These are phyloP conservation scores for Apis cerana DNA, from an alignment of 1,140 invertebrate species.

Conservation along the genomic window DNA sequence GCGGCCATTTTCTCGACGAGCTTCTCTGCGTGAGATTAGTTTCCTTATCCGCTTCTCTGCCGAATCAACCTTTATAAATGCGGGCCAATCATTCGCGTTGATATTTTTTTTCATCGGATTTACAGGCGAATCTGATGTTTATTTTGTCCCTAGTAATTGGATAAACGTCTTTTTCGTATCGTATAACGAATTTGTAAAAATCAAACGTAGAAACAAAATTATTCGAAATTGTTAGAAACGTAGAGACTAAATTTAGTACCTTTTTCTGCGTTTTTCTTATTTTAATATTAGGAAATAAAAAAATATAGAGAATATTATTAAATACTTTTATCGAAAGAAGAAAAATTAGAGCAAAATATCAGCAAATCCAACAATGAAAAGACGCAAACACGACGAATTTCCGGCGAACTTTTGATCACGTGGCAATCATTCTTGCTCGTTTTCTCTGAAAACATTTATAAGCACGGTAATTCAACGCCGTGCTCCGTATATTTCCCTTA, in stretches of 20 bases:
- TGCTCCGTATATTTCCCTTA: neutral
- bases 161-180: too few relatives aligned
- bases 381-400: neutral
- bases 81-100: neutral
- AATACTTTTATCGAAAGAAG: neutral
- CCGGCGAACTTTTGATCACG: neutral
- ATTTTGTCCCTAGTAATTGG: too few relatives aligned
- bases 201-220: too few relatives aligned
- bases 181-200: too few relatives aligned
- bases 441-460: conserved; percentile 4
- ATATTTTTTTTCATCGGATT: neutral
- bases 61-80: neutral
- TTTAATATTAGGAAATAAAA: neutral
- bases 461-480: neutral
- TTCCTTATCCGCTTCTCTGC: neutral
- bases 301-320: neutral
- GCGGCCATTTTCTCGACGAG: neutral
- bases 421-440: neutral
- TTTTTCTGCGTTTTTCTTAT: neutral
- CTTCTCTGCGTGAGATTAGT: neutral
- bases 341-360: too few relatives aligned
- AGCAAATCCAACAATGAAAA: neutral
- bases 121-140: too few relatives aligned
- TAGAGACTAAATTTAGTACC: neutral
- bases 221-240: neutral